Percentiles rank a stretch among this genome's conserved stretches.
Conservation (phyloP, 2,888 invertebrate species). For the Pterostichus madidus region DNA sequence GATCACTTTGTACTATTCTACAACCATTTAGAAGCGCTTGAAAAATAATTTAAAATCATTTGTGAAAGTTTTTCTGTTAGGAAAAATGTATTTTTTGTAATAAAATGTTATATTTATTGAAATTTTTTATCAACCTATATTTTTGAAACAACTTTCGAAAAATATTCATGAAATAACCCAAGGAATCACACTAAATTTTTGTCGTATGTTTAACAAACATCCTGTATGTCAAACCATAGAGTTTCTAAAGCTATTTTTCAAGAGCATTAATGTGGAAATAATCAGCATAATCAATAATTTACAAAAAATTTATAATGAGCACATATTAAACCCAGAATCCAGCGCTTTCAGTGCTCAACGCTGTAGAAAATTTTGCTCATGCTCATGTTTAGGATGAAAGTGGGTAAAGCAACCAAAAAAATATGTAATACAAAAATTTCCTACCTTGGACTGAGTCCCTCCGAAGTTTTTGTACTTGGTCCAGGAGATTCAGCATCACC, state of each 20-base stretch:
- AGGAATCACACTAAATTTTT: too few species aligned
- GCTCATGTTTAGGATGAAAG: background rate
- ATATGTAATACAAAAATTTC: background rate
- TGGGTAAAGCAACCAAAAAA: too few species aligned
- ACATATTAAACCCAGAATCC: background rate
- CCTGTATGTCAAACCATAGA: background rate
- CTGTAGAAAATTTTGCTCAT: conserved; percentile 10
- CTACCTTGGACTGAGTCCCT: conserved; percentile 31
- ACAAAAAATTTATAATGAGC: conserved; percentile 12
- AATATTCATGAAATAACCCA: too few species aligned
- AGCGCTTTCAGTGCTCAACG: background rate
- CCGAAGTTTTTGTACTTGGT: conserved; percentile 1
- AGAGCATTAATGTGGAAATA: conserved; percentile 30
- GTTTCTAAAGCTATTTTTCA: conserved; percentile 9
- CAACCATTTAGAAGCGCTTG: too few species aligned
- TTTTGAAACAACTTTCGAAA: too few species aligned
- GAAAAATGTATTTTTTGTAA: too few species aligned
- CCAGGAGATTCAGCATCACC: background rate
- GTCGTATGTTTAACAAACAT: too few species aligned
- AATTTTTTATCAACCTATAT: too few species aligned
- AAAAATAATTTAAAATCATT: too few species aligned
- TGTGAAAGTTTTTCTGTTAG: too few species aligned
- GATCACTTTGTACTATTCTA: too few species aligned
- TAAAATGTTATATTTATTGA: too few species aligned
- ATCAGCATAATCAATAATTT: conserved; percentile 44